These are phyloP conservation scores for Pangasianodon hypophthalmus DNA, from an alignment of 2,113 vertebrate genomes.

Conservation along the genomic window DNA sequence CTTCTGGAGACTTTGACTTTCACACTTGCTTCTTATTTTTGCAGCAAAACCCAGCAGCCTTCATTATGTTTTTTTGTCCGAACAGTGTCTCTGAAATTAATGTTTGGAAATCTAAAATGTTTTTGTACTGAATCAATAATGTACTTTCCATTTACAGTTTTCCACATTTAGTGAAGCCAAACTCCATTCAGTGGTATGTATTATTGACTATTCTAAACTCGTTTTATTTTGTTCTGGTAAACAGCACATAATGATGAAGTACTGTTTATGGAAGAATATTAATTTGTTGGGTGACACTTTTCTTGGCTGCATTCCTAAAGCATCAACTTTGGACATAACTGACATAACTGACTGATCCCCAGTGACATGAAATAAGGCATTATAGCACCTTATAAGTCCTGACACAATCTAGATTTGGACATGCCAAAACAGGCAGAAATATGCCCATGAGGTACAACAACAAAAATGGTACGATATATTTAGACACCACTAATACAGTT, in stretches of 20 bases:
- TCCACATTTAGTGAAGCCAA: neutral
- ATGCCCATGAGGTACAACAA: neutral
- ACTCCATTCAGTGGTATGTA: neutral
- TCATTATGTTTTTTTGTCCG: too few relatives aligned
- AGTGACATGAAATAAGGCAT: slow-evolving; percentile 22
- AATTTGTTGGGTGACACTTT: slow-evolving; percentile 53
- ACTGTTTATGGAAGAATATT: slow-evolving; percentile 59
- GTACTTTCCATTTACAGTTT: neutral
- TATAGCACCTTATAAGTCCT: slow-evolving; percentile 7
- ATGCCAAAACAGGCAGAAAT: neutral
- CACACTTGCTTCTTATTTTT: too few relatives aligned
- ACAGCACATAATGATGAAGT: slow-evolving; percentile 35
- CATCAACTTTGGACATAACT: slow-evolving; percentile 24
- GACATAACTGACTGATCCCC: slow-evolving; percentile 42
- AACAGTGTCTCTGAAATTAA: too few relatives aligned
- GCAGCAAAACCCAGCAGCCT: too few relatives aligned
- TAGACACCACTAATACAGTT: neutral
- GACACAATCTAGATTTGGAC: neutral
- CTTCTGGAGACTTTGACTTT: too few relatives aligned
- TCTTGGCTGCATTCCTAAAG: slow-evolving; percentile 12
- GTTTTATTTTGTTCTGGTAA: neutral
- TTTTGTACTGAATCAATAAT: too few relatives aligned
- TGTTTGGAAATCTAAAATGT: too few relatives aligned
- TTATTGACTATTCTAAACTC: neutral
- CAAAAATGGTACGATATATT: neutral